Evolutionary conservation across 2,113 vertebrate species (phyloP).

Genomic region (Hymenochirus boettgeri): DNA sequence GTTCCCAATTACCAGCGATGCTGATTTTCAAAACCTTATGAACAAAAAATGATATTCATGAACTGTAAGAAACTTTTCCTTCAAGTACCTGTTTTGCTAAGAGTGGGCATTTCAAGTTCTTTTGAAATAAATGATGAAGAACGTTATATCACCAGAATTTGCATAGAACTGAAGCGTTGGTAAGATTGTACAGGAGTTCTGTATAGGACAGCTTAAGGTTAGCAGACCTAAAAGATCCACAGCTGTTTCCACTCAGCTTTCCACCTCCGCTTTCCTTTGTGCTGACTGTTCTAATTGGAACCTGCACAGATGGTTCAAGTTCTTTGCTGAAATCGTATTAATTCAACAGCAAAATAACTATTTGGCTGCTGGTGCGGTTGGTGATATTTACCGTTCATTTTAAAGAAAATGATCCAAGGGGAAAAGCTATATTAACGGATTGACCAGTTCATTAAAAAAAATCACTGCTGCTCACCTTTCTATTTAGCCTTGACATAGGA

Average conservation of each 20-base stretch:
- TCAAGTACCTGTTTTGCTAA: conserved; percentile 18
- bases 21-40: neutral
- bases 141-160: conserved; percentile 15
- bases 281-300: conserved; percentile 34
- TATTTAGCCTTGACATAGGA: no score
- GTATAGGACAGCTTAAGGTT: conserved; percentile 38
- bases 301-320: conserved; percentile 37
- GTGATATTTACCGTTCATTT: neutral
- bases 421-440: no score
- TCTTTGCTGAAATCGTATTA: neutral
- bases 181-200: neutral
- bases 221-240: conserved; percentile 32
- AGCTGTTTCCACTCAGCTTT: conserved; percentile 38
- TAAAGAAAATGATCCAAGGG: no score
- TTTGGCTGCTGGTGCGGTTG: neutral
- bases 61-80: neutral
- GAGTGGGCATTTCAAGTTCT: conserved; percentile 6
- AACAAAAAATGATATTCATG: neutral
- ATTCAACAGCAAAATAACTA: neutral
- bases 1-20: no score
- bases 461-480: no score
- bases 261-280: conserved; percentile 16
- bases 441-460: no score
- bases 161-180: conserved; percentile 11
- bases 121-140: conserved; percentile 4